Percentiles rank a stretch among this genome's conserved stretches.
Conservation (phyloP, 2,888 invertebrate species). For the Nomada hirtipes region DNA sequence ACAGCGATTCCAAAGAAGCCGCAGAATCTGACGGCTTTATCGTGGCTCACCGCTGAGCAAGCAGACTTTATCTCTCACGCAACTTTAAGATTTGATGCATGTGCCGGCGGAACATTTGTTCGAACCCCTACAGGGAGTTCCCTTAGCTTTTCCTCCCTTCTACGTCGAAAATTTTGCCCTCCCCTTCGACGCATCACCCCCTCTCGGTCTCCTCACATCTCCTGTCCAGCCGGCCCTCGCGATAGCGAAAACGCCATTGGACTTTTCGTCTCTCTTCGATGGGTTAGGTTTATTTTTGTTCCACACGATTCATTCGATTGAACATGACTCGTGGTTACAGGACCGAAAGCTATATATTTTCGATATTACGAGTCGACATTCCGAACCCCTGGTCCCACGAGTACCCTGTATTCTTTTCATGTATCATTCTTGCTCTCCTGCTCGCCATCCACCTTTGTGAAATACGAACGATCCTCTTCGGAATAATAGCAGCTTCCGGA, state of each 20-base stretch:
- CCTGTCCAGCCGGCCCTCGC: neutral
- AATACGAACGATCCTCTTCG: constrained; percentile 67
- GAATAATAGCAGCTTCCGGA: constrained; percentile 65
- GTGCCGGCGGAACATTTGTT: constrained; percentile 64
- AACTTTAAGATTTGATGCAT: constrained; percentile 66
- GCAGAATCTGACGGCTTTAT: constrained; percentile 58
- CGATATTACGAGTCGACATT: constrained; percentile 80
- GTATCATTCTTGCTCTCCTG: constrained; percentile 46
- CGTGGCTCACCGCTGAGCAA: constrained; percentile 62
- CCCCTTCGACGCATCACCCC: constrained; percentile 13
- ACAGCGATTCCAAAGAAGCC: constrained; percentile 20
- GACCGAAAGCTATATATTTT: constrained; percentile 76
- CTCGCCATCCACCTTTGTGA: constrained; percentile 54
- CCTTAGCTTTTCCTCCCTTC: neutral
- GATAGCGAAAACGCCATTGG: constrained; percentile 53
- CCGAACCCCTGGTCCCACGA: constrained; percentile 68
- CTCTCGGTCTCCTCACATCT: constrained; percentile 19
- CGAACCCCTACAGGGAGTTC: constrained; percentile 31
- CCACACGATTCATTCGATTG: constrained; percentile 81
- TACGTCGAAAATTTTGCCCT: constrained; percentile 10
- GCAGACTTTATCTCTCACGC: constrained; percentile 63
- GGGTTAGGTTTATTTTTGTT: constrained; percentile 80
- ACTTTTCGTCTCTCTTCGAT: constrained; percentile 54
- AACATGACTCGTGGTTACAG: constrained; percentile 82
- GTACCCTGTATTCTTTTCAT: constrained; percentile 72